These are phyloP conservation scores for Rhynchophorus ferrugineus DNA, from an alignment of 1,140 invertebrate genomes.

Conservation along the genomic window DNA sequence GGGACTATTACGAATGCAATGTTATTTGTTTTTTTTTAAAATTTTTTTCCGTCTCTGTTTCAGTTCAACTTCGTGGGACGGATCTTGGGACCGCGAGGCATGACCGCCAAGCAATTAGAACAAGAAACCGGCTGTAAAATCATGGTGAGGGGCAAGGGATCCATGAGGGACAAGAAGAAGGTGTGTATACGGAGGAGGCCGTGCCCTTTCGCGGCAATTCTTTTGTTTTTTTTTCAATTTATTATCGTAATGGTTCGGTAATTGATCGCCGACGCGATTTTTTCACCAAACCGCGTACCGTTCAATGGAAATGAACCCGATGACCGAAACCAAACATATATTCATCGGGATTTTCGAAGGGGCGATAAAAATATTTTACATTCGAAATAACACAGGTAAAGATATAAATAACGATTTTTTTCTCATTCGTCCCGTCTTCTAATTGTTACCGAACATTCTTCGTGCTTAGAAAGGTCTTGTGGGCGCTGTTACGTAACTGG, in stretches of 20 bases:
- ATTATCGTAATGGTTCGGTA: too few species aligned
- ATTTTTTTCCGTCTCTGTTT: conserved; percentile 47
- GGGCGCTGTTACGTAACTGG: background rate
- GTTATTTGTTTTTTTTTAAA: too few species aligned
- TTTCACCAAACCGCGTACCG: too few species aligned
- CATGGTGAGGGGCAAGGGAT: conserved; percentile 99
- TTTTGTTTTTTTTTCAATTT: conserved; percentile 6
- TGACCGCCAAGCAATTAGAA: conserved; percentile 99
- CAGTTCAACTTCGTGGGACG: conserved; percentile 99
- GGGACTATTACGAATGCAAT: too few species aligned
- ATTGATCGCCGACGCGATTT: background rate
- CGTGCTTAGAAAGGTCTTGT: background rate
- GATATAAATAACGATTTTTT: conserved; percentile 5
- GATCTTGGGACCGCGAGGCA: conserved; percentile 96
- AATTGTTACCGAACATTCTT: background rate
- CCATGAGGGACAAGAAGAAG: conserved; percentile 99
- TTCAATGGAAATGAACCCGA: too few species aligned
- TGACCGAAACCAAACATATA: too few species aligned
- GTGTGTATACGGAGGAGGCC: conserved; percentile 50
- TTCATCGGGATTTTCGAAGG: too few species aligned
- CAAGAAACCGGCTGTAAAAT: conserved; percentile 99
- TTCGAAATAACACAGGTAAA: conserved; percentile 1
- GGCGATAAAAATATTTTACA: conserved; percentile 2
- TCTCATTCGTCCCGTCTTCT: background rate
- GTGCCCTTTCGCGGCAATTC: conserved; percentile 1